Conservation (phyloP, 2,888 invertebrate genomes). For the Diarsia brunnea region DNA sequence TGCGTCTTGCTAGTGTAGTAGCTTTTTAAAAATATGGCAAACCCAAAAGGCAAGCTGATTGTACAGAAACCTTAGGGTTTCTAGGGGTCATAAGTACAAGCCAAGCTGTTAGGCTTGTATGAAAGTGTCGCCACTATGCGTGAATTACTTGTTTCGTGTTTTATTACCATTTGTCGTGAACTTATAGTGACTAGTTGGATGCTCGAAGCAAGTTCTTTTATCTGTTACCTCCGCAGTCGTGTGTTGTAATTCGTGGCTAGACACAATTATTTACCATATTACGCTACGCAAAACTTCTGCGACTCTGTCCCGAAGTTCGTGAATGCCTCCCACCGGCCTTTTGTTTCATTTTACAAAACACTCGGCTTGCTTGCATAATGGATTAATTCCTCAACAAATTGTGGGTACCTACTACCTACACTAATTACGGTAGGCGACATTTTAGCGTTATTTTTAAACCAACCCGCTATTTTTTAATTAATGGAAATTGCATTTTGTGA, state of each 20-base stretch:
- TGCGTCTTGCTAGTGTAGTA: not conserved
- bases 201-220: not conserved
- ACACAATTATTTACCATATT: slow-evolving; percentile 35
- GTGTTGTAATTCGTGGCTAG: not conserved
- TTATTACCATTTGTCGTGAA: not conserved
- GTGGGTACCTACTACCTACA: slow-evolving; percentile 34
- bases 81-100: no score
- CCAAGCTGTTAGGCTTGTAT: not conserved
- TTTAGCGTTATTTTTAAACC: slow-evolving; percentile 46
- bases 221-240: not conserved
- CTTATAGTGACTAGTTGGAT: not conserved
- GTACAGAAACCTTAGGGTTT: not conserved
- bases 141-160: not conserved
- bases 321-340: slow-evolving; percentile 42
- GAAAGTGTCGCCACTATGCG: not conserved
- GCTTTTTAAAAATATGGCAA: not conserved
- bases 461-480: slow-evolving; percentile 28
- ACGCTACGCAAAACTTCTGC: slow-evolving; percentile 40
- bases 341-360: slow-evolving; percentile 57
- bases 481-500: slow-evolving; percentile 30
- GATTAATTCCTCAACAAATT: slow-evolving; percentile 61
- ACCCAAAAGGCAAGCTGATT: not conserved
- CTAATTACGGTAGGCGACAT: slow-evolving; percentile 42
- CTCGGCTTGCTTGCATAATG: slow-evolving; percentile 55
- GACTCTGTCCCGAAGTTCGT: slow-evolving; percentile 41